Base-by-base conservation (phyloP, 2,113 vertebrate genomes). In the Amphiprion percula region DNA sequence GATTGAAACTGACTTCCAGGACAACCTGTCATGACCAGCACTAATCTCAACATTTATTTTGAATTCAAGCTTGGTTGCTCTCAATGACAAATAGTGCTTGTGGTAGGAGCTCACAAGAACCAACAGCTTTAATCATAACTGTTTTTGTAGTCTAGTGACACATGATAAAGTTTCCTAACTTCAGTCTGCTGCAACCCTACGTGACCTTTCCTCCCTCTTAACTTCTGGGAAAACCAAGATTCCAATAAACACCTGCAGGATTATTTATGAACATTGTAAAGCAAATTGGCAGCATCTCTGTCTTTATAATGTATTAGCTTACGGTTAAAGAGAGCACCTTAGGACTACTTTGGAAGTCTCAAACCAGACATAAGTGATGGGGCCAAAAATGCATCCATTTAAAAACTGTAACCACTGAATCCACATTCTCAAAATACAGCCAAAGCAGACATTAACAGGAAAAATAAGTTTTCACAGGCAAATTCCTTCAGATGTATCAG, bases 11-110 rank as follows among this genome's bases (percentile, higher is more conserved):
- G 85, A 91, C 86, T 88, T 86, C 75, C 60, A 79, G 82, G 88
- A 88, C 86, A 90, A 82, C 79, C 72, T 82, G 89, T 87, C 76
- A 85, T 56, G 86, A 84, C 73, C 83, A 74, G 79, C 76, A 39
- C 70, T 90, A 93, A 90, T 90, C 86, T 85, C 82, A 76, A 84
- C 83, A 86, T 83, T 56, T 83, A 77, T 88, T 89, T 82, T 89
- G 37, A 86, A 66, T 80, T 80, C 46, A 67, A 53, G 82, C 72
- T 74, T 52, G 61, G 66, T 60, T 66, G 67, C 85, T 58, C 61
- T 64, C 50, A 50, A 23, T 77, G 56, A 81, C 39, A 80, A 85
- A 77, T 17, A 54, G 56, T 30, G 1, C 53, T 66, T 46, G 62
- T 21, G 39, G 56, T 85, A 68, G 53, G 21, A 21, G 19, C 28